These are phyloP conservation scores for Hypotaenidia okinawae DNA, from an alignment of 2,797 vertebrate genomes.

Conservation along the genomic window DNA sequence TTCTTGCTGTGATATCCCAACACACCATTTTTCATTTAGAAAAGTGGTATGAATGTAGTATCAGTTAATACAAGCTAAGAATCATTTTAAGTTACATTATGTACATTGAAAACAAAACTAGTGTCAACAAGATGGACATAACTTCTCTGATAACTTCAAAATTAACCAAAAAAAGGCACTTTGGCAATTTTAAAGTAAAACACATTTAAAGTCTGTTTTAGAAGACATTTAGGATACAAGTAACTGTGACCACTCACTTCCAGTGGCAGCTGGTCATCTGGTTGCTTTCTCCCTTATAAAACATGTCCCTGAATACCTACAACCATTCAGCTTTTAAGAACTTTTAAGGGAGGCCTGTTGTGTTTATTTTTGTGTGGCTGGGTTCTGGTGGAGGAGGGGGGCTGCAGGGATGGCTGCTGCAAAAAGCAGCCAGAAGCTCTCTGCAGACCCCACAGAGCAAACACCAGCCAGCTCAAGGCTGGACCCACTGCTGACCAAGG, in stretches of 20 bases:
- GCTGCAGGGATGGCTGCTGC: too few species aligned
- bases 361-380: too few species aligned
- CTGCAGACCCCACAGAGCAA: too few species aligned
- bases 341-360: not conserved
- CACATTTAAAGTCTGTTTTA: not conserved
- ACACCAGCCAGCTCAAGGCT: too few species aligned
- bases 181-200: not conserved
- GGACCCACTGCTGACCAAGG: too few species aligned
- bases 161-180: not conserved
- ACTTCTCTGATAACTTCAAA: not conserved
- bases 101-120: not conserved
- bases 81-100: not conserved
- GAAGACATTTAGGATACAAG: not conserved
- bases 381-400: too few species aligned
- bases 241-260: not conserved
- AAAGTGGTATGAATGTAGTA: not conserved
- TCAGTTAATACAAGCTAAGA: not conserved
- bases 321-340: not conserved
- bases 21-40: not conserved
- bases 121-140: not conserved
- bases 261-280: not conserved
- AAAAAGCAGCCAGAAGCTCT: too few species aligned
- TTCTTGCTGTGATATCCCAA: not conserved
- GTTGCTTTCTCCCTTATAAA: not conserved
- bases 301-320: not conserved